A percentile compares a stretch with the other conserved stretches of the same genome.
These are phyloP conservation scores for Acanthosepion esculentum DNA, from an alignment of 2,888 invertebrate genomes.

Conservation along the genomic window DNA sequence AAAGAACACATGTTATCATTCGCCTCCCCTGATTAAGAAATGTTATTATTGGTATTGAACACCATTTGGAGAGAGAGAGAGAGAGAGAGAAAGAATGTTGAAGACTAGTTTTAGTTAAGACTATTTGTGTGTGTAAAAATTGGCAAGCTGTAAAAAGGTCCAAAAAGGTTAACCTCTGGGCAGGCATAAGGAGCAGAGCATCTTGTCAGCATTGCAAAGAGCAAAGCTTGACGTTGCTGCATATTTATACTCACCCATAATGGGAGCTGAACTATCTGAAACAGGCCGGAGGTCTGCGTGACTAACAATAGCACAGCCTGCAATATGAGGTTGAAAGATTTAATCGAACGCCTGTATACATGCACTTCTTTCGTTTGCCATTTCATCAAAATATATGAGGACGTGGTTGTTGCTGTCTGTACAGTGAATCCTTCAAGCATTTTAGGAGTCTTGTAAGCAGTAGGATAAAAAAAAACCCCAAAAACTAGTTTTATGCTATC, in stretches of 20 bases:
- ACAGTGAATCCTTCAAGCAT: conserved; percentile 11
- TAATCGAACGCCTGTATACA: not conserved
- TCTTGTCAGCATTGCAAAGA: not conserved
- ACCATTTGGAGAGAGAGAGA: conserved; percentile 16
- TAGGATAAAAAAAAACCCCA: no score
- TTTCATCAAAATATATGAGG: not conserved
- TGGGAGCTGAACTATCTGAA: conserved; percentile 42
- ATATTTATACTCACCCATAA: conserved; percentile 36
- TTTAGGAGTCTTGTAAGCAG: no score
- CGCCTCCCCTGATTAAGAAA: not conserved
- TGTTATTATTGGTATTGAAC: not conserved
- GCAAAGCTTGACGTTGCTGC: not conserved
- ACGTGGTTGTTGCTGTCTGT: not conserved
- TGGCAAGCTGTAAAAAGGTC: not conserved
- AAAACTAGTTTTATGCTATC: not conserved
- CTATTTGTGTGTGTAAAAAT: not conserved
- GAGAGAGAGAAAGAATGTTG: not conserved
- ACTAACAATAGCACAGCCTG: conserved; percentile 1
- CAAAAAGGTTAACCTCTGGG: not conserved
- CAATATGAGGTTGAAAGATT: not conserved
- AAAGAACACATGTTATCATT: not conserved
- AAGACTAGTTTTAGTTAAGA: not conserved
- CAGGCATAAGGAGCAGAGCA: not conserved
- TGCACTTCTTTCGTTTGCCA: not conserved
- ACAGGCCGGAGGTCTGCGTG: not conserved